Evolutionary conservation across 2,113 vertebrate genomes (phyloP), one percentile per base, ranked within the genome.

Genomic region (Dipodomys ordii): DNA sequence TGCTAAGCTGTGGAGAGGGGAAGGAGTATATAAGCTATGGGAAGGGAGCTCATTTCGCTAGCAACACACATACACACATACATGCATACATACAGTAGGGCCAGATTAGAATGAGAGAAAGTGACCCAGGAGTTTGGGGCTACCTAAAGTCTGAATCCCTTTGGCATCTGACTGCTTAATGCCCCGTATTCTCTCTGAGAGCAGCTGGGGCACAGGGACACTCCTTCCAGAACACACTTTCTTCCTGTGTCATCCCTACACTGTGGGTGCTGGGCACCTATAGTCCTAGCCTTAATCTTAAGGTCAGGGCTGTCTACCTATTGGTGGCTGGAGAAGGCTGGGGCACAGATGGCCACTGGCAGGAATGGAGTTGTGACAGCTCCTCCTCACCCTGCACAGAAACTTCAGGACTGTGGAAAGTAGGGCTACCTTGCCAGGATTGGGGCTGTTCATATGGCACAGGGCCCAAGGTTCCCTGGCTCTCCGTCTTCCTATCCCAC

Each of bases 131-230:
- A 10, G 27, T 44, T 53, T 28, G 25, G 65, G 12, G 23, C 1
- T 20, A 11, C 74, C 49, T 27, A 53, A 30, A 23, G n/a, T 39
- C 39, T 20, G 13, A 11, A 18, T 53, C 49, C 27, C 68, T 49
- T 44, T 25, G 77, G 27, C 16, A 30, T 64, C 53, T 13, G 8
- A 19, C 77, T 46, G 2, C 22, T 57, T 65, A 22, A 87, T 12
- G 28, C 0, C 8, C 18, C 8, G 0, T 22, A 10, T 1, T 3
- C 16, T 39, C 23, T 72, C 76, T 67, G 16, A 74, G 44, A 53
- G 39, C 39, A 39, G 39, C 39, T 39, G 39, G 39, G 39, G 5
- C 39, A 39, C 39, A 39, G 39, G 30, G 22, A 32, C 35, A 64
- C 20, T 18, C 72, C 28, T 27, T 11, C 12, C 12, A 53, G 49